Evolutionary conservation across 2,113 vertebrate genomes (phyloP), one percentile per base, ranked within the genome.

Genomic region (Nesoenas mayeri): DNA sequence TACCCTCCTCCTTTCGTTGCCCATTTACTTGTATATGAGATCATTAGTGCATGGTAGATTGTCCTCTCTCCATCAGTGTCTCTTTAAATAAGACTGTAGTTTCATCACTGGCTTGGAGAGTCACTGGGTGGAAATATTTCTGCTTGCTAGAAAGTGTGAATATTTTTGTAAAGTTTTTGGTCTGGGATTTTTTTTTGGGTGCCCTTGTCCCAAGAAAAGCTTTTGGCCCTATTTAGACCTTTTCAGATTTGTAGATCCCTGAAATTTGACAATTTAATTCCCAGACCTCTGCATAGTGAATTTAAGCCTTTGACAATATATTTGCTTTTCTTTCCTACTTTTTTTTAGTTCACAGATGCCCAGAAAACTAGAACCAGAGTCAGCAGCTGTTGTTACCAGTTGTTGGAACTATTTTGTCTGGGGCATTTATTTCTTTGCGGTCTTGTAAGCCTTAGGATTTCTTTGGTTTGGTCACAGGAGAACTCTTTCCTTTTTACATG

Each of bases 401-500:
- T 38, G 31, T 69, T 93, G 40, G 15, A 56, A 61, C 11, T n/a
- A 10, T 74, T 94, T 73, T 51, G 7, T 36, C 20, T 11, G 22
- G 70, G 24, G 4, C 20, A 11, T 71, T 72, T 71, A 15, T 16
- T 79, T 79, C 10, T 88, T 73, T 77, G 44, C 34, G 32, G 2
- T 29, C 26, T 69, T 73, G 5, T 5, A 65, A 38, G 14, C n/a
- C 91, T 14, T 42, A 66, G 34, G 40, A 22, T 11, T 80, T 38
- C 6, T 40, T 21, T 53, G 51, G 3, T 51, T 64, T 67, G 2
- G 3, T 57, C 22, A 66, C 6, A 24, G 8, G 58, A 77, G 16
- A 50, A 18, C 34, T 28, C 0, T 0, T 47, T 85, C 19, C 8
- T 71, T 22, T 67, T 50, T 18, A 31, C 12, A 15, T 6, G 8